phyloP scores from a whole-genome alignment of 2,888 invertebrate genomes.

The Hemithea aestivaria region DNA sequence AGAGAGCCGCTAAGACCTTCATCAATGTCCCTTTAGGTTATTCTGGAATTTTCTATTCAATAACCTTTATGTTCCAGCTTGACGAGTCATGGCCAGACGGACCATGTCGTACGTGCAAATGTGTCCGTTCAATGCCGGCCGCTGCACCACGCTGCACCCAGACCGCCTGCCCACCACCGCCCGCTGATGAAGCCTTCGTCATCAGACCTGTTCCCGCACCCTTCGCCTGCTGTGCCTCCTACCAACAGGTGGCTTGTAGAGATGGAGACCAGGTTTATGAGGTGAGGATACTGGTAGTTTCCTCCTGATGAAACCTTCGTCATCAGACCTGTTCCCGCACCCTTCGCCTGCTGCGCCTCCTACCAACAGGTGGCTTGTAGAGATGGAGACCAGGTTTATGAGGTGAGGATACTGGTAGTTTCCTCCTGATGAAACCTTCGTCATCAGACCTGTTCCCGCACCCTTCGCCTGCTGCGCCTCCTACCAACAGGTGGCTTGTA shows the following conservation, averaged over 20 bases:
- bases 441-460: constrained; percentile 70
- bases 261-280: constrained; percentile 64
- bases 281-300: constrained; percentile 42
- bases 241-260: constrained; percentile 80
- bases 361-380: constrained; percentile 80
- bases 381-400: constrained; percentile 61
- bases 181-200: constrained; percentile 75
- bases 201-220: constrained; percentile 72
- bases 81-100: constrained; percentile 85
- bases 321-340: constrained; percentile 69
- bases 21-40: too few species aligned
- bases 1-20: too few species aligned
- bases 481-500: constrained; percentile 79
- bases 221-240: constrained; percentile 82
- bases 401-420: constrained; percentile 46
- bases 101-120: constrained; percentile 83
- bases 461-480: constrained; percentile 83
- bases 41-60: too few species aligned
- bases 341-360: constrained; percentile 82
- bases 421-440: constrained; percentile 74
- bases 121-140: constrained; percentile 47
- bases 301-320: constrained; percentile 76
- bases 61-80: too few species aligned
- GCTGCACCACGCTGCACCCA: constrained; percentile 63
- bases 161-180: constrained; percentile 70